Base-by-base conservation (phyloP, 2,113 vertebrate genomes). In the Bucco capensis region DNA sequence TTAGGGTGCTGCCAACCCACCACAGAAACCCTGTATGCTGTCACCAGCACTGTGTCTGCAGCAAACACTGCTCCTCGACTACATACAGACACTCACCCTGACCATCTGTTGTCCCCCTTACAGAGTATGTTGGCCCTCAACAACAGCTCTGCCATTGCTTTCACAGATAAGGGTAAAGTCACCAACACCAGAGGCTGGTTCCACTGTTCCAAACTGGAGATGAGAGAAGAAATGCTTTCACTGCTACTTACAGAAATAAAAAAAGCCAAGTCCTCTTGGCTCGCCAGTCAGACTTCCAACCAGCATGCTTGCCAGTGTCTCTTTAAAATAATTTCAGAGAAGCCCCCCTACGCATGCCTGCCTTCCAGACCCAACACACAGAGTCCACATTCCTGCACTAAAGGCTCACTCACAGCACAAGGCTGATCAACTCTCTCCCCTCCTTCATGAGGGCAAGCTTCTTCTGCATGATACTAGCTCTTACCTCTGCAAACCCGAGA, bases 11-110 rank as follows among this genome's bases (percentile, higher is more conserved):
- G 25, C 77, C 64, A 88, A 40, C 16, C 14, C 23, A 54, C 15
- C 18, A 19, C 2, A 31, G 27, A 79, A 78, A 49, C 42, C 21
- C 25, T 11, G 14, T 0, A 0, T 1, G 2, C 37, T 14, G 19
- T 11, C 49, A 42, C 61, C 67, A 81, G 31, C 40, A 22, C 12
- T 30, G 15, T 42, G 71, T 19, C 18, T 0, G 0, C 23, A 47
- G 64, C 49, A 75, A 66, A 44, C 12, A 5, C 0, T 30, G 15
- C 40, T 50, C 57, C 30, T 50, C 1, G 0, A 13, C 28, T 30
- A 30, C 28, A 5, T 1, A 19, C 1, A 50, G 30, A 33, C 38
- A 8, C 8, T 31, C 73, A n/a, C n/a, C 8, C 38, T 15, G 27
- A 57, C 13, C 38, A 53, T 16, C 50, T 83, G 23, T 62, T 31